These are phyloP conservation scores for Misgurnus anguillicaudatus DNA, from an alignment of 2,113 vertebrate species.

Conservation along the genomic window DNA sequence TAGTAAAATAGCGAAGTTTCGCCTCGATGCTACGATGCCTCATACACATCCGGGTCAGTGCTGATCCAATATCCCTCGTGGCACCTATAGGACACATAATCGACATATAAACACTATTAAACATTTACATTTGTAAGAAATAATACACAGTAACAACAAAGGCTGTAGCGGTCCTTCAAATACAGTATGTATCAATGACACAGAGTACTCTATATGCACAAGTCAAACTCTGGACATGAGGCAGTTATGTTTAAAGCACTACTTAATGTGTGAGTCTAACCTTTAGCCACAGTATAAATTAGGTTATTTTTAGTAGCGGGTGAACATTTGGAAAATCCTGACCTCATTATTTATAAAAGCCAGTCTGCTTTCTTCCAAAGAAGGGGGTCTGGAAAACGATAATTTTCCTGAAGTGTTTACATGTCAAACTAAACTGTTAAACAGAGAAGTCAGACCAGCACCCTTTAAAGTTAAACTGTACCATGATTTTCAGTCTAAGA, in stretches of 20 bases:
- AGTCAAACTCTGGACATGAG: slow-evolving; percentile 31
- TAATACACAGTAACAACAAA: neutral
- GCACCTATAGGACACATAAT: slow-evolving; percentile 78
- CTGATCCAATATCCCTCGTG: slow-evolving; percentile 93
- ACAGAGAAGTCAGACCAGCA: slow-evolving; percentile 14
- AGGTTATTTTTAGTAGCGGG: slow-evolving; percentile 66
- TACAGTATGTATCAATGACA: slow-evolving; percentile 37
- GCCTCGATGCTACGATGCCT: slow-evolving; percentile 97
- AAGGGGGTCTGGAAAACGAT: slow-evolving; percentile 57
- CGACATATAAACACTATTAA: neutral
- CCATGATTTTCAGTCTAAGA: neutral
- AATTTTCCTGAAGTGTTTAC: slow-evolving; percentile 51
- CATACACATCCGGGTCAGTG: slow-evolving; percentile 98
- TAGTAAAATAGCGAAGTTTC: slow-evolving; percentile 97
- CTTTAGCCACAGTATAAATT: slow-evolving; percentile 66
- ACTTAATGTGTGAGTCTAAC: slow-evolving; percentile 42
- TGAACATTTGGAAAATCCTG: slow-evolving; percentile 67
- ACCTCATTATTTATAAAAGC: slow-evolving; percentile 61
- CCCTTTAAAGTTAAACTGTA: neutral
- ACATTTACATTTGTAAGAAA: neutral
- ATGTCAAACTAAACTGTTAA: slow-evolving; percentile 37
- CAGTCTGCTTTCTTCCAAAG: slow-evolving; percentile 67
- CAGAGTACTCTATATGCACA: slow-evolving; percentile 36
- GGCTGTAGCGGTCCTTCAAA: neutral
- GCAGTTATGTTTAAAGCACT: slow-evolving; percentile 15